Evolutionary conservation across 2,113 vertebrate genomes (phyloP).

Genomic region (Conger conger): DNA sequence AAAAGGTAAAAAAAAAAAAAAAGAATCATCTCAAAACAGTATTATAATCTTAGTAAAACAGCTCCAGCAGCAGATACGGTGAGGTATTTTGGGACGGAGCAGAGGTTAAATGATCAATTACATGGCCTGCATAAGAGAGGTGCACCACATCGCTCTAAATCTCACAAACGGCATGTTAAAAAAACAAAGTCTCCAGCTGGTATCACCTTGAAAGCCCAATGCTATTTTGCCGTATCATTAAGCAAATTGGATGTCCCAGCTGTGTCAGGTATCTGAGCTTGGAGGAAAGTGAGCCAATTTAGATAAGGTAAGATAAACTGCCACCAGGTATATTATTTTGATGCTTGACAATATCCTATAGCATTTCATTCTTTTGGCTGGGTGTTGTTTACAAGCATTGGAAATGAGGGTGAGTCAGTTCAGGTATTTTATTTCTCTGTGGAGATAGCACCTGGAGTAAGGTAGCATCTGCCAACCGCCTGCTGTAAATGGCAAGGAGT

Average conservation of each 20-base stretch:
- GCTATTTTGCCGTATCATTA: not conserved
- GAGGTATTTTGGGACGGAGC: not conserved
- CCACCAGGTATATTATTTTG: slow-evolving; percentile 61
- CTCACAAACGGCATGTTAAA: not conserved
- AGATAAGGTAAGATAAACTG: slow-evolving; percentile 67
- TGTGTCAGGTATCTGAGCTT: not conserved
- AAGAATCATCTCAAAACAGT: not conserved
- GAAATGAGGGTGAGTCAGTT: not conserved
- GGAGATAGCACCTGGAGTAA: slow-evolving; percentile 9
- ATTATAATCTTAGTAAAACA: not conserved
- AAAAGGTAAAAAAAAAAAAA: no score
- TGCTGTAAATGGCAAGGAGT: slow-evolving; percentile 6
- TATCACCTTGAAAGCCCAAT: not conserved
- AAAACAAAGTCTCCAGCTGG: not conserved
- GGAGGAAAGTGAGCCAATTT: slow-evolving; percentile 41
- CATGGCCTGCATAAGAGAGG: not conserved
- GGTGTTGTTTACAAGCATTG: slow-evolving; percentile 1
- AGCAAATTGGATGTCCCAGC: not conserved
- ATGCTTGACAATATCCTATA: slow-evolving; percentile 66
- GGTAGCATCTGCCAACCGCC: slow-evolving; percentile 1
- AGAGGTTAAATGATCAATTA: not conserved
- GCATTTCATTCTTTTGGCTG: slow-evolving; percentile 22
- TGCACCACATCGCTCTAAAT: not conserved
- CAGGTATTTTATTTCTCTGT: not conserved
- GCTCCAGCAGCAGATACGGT: no score